phyloP scores from a whole-genome alignment of 2,888 invertebrate genomes.

The Erebia aethiops region DNA sequence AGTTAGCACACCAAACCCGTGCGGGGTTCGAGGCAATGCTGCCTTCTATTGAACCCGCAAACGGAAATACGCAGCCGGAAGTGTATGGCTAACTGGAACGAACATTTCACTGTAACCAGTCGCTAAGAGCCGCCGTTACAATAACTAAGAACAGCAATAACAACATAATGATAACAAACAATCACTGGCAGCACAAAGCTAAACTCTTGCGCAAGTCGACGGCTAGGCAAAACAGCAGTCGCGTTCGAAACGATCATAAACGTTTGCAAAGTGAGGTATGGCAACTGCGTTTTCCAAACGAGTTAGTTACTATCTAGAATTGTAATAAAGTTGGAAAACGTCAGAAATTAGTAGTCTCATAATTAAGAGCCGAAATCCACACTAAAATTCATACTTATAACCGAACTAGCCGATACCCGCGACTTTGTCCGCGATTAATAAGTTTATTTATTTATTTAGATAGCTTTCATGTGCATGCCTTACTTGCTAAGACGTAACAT shows the following conservation, averaged over 20 bases:
- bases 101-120: not conserved
- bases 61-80: no score
- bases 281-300: conserved; percentile 19
- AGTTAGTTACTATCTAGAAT: not conserved
- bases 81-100: not conserved
- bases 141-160: conserved; percentile 10
- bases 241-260: conserved; percentile 32
- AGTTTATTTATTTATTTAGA: no score
- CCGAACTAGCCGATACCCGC: no score
- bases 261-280: conserved; percentile 23
- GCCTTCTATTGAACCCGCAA: no score
- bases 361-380: no score
- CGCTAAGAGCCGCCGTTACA: not conserved
- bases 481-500: no score
- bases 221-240: conserved; percentile 28
- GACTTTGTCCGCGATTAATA: no score
- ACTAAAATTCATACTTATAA: no score
- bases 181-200: conserved; percentile 14
- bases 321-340: not conserved
- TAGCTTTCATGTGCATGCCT: no score
- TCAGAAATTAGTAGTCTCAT: not conserved
- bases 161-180: conserved; percentile 13
- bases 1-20: no score
- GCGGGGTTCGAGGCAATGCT: no score
- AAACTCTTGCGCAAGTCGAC: conserved; percentile 40